A percentile compares a stretch with the other conserved stretches of the same genome.
These are phyloP conservation scores for Gryllus bimaculatus DNA, from an alignment of 1,140 invertebrate species.

Conservation along the genomic window DNA sequence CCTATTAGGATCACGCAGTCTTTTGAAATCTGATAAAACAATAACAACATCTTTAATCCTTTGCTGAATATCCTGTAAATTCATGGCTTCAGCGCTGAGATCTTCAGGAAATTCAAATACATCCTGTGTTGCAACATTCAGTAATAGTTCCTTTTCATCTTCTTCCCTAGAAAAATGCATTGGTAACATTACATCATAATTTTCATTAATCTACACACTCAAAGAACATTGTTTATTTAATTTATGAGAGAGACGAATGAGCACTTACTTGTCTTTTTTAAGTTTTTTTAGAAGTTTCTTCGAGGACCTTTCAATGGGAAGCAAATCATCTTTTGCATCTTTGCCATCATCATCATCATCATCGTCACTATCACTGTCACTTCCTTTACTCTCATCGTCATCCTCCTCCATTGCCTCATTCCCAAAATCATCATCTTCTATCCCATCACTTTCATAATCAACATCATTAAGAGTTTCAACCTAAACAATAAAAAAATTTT, in stretches of 20 bases:
- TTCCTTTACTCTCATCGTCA: conserved; percentile 21
- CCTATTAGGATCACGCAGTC: conserved; percentile 59
- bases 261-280: conserved; percentile 46
- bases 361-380: neutral
- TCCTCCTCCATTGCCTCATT: conserved; percentile 28
- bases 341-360: conserved; percentile 35
- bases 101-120: conserved; percentile 64
- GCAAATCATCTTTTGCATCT: conserved; percentile 51
- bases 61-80: conserved; percentile 76
- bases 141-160: conserved; percentile 65
- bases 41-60: conserved; percentile 82
- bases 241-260: neutral
- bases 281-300: conserved; percentile 69
- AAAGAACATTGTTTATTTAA: neutral
- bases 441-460: conserved; percentile 35
- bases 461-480: conserved; percentile 36
- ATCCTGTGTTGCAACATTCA: conserved; percentile 64
- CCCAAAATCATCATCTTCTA: conserved; percentile 31
- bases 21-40: conserved; percentile 84
- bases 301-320: conserved; percentile 80
- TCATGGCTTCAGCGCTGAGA: conserved; percentile 61
- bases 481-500: neutral
- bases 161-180: conserved; percentile 42
- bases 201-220: neutral
- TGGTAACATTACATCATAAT: neutral